These are phyloP conservation scores for Centroberyx gerrardi DNA, from an alignment of 2,797 vertebrate species.

Conservation along the genomic window DNA sequence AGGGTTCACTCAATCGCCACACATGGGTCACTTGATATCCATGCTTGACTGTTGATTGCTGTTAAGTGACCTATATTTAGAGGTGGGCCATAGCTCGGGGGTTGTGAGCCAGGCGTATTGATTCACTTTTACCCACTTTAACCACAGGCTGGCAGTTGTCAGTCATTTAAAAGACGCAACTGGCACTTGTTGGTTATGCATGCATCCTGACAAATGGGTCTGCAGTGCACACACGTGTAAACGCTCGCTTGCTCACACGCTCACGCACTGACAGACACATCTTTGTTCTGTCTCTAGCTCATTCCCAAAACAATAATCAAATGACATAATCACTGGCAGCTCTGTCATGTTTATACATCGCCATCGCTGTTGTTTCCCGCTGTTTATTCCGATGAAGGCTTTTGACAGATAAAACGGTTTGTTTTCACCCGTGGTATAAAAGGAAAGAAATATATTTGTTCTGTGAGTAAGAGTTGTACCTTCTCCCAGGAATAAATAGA, in stretches of 20 bases:
- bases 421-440: neutral
- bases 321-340: slow-evolving; percentile 17
- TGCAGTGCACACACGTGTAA: slow-evolving; percentile 22
- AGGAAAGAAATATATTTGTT: neutral
- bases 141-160: slow-evolving; percentile 60
- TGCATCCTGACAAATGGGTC: slow-evolving; percentile 43
- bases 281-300: neutral
- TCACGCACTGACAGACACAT: slow-evolving; percentile 28
- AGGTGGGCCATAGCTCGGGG: slow-evolving; percentile 49
- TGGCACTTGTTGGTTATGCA: slow-evolving; percentile 49
- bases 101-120: slow-evolving; percentile 55
- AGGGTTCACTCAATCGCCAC: slow-evolving; percentile 31
- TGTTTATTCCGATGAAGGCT: slow-evolving; percentile 1
- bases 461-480: neutral
- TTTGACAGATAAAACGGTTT: neutral
- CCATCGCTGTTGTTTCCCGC: neutral
- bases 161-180: slow-evolving; percentile 62
- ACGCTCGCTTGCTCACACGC: neutral
- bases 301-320: slow-evolving; percentile 28
- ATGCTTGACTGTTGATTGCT: slow-evolving; percentile 40
- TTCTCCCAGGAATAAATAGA: neutral
- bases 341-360: neutral
- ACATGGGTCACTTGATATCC: slow-evolving; percentile 42
- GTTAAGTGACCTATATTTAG: slow-evolving; percentile 75
- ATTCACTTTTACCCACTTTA: slow-evolving; percentile 60